These are phyloP conservation scores for Empidonax traillii DNA, from an alignment of 2,113 vertebrate species.

Conservation along the genomic window DNA sequence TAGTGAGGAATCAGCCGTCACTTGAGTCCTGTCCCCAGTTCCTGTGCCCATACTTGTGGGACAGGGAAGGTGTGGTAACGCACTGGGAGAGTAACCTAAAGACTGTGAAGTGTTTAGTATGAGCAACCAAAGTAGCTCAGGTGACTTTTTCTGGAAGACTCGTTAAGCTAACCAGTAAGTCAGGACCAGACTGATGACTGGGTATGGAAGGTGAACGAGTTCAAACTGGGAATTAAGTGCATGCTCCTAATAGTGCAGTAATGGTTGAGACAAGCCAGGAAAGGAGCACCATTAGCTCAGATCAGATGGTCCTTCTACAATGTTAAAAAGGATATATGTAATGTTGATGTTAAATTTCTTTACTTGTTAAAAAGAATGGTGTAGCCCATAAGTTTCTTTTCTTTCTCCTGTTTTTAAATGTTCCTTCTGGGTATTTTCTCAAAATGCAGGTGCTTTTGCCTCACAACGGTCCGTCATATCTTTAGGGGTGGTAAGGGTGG, in stretches of 20 bases:
- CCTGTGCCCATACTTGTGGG: rapidly evolving
- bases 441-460: not conserved
- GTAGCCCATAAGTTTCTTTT: rapidly evolving
- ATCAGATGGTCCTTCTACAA: not conserved
- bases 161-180: rapidly evolving
- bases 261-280: not conserved
- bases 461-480: rapidly evolving
- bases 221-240: not conserved
- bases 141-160: not conserved
- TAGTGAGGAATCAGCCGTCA: rapidly evolving
- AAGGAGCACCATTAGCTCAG: rapidly evolving
- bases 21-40: not conserved
- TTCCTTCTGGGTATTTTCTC: not conserved
- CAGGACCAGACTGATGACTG: not conserved
- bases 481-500: not conserved
- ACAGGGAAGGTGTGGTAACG: not conserved
- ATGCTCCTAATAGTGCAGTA: too few species aligned
- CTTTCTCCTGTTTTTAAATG: not conserved
- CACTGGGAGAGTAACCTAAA: not conserved
- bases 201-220: not conserved
- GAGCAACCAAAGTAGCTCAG: not conserved
- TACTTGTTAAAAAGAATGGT: not conserved
- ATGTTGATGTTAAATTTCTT: not conserved
- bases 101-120: not conserved
- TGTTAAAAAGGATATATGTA: not conserved